Base-by-base conservation (phyloP, 1,140 invertebrate species). In the Zaprionus kolodkinae region DNA sequence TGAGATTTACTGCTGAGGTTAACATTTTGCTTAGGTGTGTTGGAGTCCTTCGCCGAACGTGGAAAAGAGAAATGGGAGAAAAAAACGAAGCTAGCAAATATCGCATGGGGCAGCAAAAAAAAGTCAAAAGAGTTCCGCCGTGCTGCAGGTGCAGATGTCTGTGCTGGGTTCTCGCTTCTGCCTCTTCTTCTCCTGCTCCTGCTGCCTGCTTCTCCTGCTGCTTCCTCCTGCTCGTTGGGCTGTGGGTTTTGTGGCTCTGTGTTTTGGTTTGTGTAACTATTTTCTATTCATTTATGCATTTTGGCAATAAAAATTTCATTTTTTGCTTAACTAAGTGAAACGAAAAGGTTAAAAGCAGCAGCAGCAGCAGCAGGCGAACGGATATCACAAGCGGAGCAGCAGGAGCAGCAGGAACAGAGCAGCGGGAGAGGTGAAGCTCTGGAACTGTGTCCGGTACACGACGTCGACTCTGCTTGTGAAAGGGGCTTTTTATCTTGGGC, bases 251-350 rank as follows among this genome's bases (percentile, higher is more conserved):
- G 64, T 57, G 59, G 6, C 4, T 35, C 63, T 69, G 74, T 69
- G 74, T 66, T 74, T 54, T 55, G 61, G 38, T 56, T 70, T 62
- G 72, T 82, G 83, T 75, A 88, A 87, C 84, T 89, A 84, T 88
- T 88, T 81, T 88, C 84, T 88, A 88, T 88, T 88, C 84, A 88
- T 88, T 88, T 88, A 89, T 88, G 84, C 84, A 88, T 88, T 88
- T 88, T 81, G 78, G 80, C 87, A 88, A 88, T 88, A 88, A 89
- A 88, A 88, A 89, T 89, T 88, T 89, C 65, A 77, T 84, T 88
- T 80, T 88, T 88, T 88, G 84, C 84, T 78, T 88, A 89, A 88
- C 84, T 89, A 88, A 88, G 84, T 88, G 84, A 88, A 88, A 88
- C 84, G 84, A 84, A 89, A 88, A 88, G 84, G 84, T 88, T 84